phyloP scores from a whole-genome alignment of 2,797 vertebrate species.

The Coregonus suidteri region DNA sequence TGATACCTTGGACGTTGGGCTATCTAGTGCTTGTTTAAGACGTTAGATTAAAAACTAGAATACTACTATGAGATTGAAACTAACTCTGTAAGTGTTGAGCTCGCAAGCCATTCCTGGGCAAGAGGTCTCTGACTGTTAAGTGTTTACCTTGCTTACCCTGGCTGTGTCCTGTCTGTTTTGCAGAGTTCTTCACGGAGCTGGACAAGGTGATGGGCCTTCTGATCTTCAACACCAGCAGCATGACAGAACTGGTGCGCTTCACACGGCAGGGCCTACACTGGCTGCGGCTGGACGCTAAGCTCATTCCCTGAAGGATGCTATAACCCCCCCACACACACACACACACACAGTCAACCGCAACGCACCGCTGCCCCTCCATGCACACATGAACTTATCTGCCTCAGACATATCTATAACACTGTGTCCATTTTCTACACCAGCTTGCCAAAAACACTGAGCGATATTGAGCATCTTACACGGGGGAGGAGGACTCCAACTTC shows the following conservation, averaged over 20 bases:
- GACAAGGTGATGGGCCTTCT: conserved; percentile 96
- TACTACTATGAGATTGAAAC: too few relatives aligned
- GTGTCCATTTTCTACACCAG: conserved; percentile 87
- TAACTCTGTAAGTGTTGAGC: not conserved
- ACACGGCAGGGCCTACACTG: conserved; percentile 97
- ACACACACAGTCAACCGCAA: conserved; percentile 27
- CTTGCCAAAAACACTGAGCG: conserved; percentile 80
- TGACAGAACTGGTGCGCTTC: conserved; percentile 97
- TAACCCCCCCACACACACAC: not conserved
- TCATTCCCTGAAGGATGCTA: conserved; percentile 67
- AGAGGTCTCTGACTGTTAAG: not conserved
- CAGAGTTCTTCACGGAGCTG: conserved; percentile 96
- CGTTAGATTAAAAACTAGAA: too few relatives aligned
- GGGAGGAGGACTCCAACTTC: conserved; percentile 48
- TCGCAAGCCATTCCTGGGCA: not conserved
- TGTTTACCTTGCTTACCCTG: not conserved
- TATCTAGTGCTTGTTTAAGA: too few relatives aligned
- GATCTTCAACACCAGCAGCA: conserved; percentile 97
- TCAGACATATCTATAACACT: conserved; percentile 93
- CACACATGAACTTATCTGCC: conserved; percentile 76
- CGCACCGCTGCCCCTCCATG: conserved; percentile 63
- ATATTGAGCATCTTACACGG: conserved; percentile 53
- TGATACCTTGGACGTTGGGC: too few relatives aligned
- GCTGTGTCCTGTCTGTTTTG: conserved; percentile 15
- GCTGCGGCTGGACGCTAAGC: conserved; percentile 95